Percentiles rank a stretch among this genome's conserved stretches.
These are phyloP conservation scores for Phanerotoma sp. DNA, from an alignment of 2,888 invertebrate genomes.

Conservation along the genomic window DNA sequence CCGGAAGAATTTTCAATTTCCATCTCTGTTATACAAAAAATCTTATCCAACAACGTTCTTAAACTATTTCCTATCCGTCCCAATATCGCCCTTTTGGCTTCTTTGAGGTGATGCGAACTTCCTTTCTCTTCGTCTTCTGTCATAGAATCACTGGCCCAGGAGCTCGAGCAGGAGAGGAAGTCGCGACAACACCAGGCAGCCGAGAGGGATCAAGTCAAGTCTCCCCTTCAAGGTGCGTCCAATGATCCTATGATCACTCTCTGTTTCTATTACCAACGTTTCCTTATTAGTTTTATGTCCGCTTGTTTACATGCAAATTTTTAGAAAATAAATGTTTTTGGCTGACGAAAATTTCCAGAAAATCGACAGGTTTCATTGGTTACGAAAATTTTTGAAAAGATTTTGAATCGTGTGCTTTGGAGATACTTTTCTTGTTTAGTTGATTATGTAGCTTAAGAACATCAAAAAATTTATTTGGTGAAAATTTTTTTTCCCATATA, in stretches of 20 bases:
- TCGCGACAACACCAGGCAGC: constrained; percentile 73
- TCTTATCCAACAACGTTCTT: neutral
- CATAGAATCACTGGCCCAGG: constrained; percentile 77
- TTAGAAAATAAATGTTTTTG: no score
- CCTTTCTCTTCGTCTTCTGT: constrained; percentile 52
- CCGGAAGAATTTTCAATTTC: no score
- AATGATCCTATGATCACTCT: constrained; percentile 15
- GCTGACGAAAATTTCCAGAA: neutral
- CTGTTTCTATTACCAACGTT: constrained; percentile 3
- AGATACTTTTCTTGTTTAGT: no score
- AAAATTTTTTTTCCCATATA: no score
- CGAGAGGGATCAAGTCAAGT: constrained; percentile 80
- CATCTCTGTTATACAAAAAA: no score
- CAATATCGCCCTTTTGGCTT: constrained; percentile 13
- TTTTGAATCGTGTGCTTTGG: no score
- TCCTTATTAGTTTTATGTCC: constrained; percentile 2
- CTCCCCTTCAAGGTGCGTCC: constrained; percentile 72
- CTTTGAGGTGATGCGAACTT: constrained; percentile 27
- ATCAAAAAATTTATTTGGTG: no score
- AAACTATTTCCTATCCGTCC: neutral
- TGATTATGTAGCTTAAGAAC: no score
- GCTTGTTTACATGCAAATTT: no score
- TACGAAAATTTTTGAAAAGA: no score
- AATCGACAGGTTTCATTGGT: no score
- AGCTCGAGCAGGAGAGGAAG: constrained; percentile 86